Conservation (phyloP, 2,797 vertebrate species). For the Enoplosus armatus region DNA sequence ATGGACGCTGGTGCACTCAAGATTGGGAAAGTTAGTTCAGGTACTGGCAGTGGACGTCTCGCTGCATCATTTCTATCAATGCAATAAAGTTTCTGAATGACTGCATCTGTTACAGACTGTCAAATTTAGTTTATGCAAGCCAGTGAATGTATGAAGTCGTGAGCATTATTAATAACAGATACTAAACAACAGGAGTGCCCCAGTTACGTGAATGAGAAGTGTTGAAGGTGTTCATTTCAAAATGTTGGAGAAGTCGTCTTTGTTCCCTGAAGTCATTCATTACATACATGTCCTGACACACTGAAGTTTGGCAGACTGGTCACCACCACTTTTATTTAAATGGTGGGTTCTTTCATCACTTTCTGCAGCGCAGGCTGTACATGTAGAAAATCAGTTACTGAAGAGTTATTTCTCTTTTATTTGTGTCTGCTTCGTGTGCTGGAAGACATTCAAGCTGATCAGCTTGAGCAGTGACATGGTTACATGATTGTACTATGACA, state of each 20-base stretch:
- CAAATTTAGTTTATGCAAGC: conserved; percentile 41
- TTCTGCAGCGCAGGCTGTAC: conserved; percentile 10
- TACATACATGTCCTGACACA: too few relatives aligned
- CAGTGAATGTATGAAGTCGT: conserved; percentile 48
- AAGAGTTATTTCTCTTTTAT: conserved; percentile 31
- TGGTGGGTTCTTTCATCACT: conserved; percentile 3
- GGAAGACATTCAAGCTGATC: conserved; percentile 44
- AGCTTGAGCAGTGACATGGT: conserved; percentile 45
- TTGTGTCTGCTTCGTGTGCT: conserved; percentile 34
- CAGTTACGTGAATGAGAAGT: conserved; percentile 1
- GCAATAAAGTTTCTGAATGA: conserved; percentile 58
- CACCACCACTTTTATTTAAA: conserved; percentile 18
- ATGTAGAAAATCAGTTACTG: conserved; percentile 13
- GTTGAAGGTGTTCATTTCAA: conserved; percentile 14
- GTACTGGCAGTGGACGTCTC: conserved; percentile 47
- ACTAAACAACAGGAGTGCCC: conserved; percentile 25
- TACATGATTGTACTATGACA: conserved; percentile 56
- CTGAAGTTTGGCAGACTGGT: conserved; percentile 12
- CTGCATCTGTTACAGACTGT: conserved; percentile 30
- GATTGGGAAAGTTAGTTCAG: conserved; percentile 47
- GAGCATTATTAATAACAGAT: conserved; percentile 14
- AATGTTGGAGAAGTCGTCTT: too few relatives aligned
- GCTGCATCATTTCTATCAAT: conserved; percentile 54
- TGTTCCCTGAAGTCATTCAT: too few relatives aligned
- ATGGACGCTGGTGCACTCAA: conserved; percentile 28